A percentile compares a stretch with the other conserved stretches of the same genome.
phyloP scores from a whole-genome alignment of 2,113 vertebrate genomes.

The Gymnarchus niloticus region DNA sequence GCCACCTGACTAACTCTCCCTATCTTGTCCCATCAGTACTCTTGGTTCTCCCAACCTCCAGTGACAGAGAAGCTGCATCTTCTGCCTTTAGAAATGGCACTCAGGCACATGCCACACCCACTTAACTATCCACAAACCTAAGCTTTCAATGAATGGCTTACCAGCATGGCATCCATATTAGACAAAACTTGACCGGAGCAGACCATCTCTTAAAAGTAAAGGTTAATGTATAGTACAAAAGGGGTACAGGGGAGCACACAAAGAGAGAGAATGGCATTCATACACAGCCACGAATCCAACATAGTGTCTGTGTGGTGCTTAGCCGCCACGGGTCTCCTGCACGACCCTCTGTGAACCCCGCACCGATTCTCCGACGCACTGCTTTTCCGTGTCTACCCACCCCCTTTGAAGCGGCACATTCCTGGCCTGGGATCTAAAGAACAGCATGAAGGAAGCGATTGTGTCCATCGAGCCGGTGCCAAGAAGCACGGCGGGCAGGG shows the following conservation, averaged over 20 bases:
- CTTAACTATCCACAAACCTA: neutral
- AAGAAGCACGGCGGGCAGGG: neutral
- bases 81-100: neutral
- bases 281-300: neutral
- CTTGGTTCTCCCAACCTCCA: neutral
- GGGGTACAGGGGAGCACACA: neutral
- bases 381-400: neutral
- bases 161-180: neutral
- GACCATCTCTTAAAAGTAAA: neutral
- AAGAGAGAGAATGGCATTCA: too few relatives aligned
- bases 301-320: neutral
- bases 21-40: neutral
- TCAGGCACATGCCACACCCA: neutral
- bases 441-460: constrained; percentile 25
- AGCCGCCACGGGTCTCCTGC: neutral
- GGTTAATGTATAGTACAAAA: neutral
- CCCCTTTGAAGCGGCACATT: neutral
- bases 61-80: neutral
- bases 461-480: neutral
- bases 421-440: constrained; percentile 15
- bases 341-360: neutral
- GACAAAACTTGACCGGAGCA: neutral
- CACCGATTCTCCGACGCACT: neutral
- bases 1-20: neutral
- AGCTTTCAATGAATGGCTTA: neutral